Base-by-base conservation (phyloP, 2,888 invertebrate species). In the Eilema sororculum region DNA sequence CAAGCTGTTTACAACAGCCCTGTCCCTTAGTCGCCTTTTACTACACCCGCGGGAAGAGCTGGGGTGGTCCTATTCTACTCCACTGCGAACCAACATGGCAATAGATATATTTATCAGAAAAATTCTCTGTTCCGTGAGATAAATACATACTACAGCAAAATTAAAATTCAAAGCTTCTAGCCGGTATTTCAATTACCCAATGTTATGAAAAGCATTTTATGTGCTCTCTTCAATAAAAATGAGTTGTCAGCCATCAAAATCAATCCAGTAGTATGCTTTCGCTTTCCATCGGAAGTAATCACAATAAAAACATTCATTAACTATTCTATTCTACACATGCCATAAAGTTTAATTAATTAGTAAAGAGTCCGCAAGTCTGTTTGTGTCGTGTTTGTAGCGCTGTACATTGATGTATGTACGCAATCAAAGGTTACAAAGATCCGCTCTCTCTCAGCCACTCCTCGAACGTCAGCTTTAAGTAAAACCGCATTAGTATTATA, bases 381-480 rank as follows among this genome's bases (percentile, higher is more conserved):
- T 9, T 52, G 22, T 22, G 25, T 20, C 28, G 41, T 22, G 16
- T 24, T 16, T 67, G 46, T 13, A 0, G 68, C 33, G 62, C 41
- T 62, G 61, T 79, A 77, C 25, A 24, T 10, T 46, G 20, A 61
- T 20, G 56, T 57, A 41, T 60, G 4, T 71, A 73, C 25, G 37
- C 28, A 77, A 71, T 67, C 46, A 75, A 79, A 81, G 78, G 73
- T 76, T 75, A 73, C 69, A 9, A 46, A 73, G 70, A 72, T 67
- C 71, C 68, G 62, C 83, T 82, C 80, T 81, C 81, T 69, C 81
- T 69, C 73, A 64, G 67, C 76, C 83, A 68, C 76, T 68, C 72
- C 74, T 60, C 10, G 3, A 33, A 30, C 59, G 65, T 57, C 60
- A 16, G 58, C 30, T 28, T 33, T 69, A 58, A 46, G 57, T 37